These are phyloP conservation scores for Picathartes gymnocephalus DNA, from an alignment of 2,113 vertebrate genomes.

Conservation along the genomic window DNA sequence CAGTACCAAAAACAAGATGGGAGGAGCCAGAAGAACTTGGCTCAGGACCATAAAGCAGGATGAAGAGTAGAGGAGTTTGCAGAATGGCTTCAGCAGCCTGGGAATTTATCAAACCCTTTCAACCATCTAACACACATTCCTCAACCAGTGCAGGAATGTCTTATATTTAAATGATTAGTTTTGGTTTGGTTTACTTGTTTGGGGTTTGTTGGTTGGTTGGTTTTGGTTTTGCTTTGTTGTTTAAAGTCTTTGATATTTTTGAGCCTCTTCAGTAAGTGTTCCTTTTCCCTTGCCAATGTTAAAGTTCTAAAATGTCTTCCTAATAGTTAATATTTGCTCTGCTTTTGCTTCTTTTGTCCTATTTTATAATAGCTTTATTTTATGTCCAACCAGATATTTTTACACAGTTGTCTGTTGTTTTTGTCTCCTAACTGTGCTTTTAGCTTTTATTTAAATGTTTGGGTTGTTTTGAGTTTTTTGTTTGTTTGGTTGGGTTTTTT, in stretches of 20 bases:
- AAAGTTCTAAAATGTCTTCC: not conserved
- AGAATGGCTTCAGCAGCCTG: not conserved
- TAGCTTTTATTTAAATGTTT: not conserved
- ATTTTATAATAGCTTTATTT: not conserved
- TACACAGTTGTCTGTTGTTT: not conserved
- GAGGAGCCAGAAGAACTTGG: not conserved
- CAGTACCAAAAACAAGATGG: not conserved
- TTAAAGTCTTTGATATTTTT: not conserved
- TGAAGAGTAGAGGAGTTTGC: not conserved
- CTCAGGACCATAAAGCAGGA: not conserved
- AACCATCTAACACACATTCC: not conserved
- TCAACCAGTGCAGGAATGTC: not conserved
- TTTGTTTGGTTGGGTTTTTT: not conserved
- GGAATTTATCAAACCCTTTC: not conserved
- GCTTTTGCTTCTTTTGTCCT: not conserved
- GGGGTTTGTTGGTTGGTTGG: not conserved
- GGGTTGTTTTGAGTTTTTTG: not conserved
- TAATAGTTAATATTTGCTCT: not conserved
- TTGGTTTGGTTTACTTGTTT: not conserved
- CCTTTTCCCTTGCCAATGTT: not conserved
- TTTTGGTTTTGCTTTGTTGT: not conserved
- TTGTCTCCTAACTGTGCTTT: not conserved
- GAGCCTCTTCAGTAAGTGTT: not conserved
- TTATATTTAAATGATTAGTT: not conserved
- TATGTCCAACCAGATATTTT: not conserved